These are phyloP conservation scores for Chitala chitala DNA, from an alignment of 2,113 vertebrate genomes.

Conservation along the genomic window DNA sequence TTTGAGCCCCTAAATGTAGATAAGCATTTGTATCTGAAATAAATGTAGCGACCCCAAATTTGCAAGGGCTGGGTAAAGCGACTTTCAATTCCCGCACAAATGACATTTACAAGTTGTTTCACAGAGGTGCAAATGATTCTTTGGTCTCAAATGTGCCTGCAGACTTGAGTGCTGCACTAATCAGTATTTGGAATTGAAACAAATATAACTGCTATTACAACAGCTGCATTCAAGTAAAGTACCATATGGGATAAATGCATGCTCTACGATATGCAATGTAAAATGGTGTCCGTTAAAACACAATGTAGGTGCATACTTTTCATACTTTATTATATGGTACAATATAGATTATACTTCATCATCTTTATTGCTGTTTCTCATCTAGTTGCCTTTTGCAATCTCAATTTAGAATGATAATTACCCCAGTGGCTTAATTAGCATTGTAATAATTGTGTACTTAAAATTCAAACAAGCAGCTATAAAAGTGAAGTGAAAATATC, in stretches of 20 bases:
- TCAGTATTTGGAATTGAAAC: neutral
- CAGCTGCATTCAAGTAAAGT: too few species aligned
- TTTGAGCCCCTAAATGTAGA: too few species aligned
- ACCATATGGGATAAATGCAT: too few species aligned
- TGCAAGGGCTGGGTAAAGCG: too few species aligned
- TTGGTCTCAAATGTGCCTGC: neutral
- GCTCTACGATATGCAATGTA: neutral
- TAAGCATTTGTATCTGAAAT: too few species aligned
- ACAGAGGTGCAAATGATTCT: neutral
- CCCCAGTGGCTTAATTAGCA: constrained; percentile 58
- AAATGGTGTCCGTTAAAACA: neutral
- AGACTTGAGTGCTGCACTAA: too few species aligned
- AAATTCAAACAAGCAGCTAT: constrained; percentile 48
- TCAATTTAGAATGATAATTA: constrained; percentile 60
- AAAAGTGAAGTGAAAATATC: constrained; percentile 45
- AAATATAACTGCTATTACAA: neutral
- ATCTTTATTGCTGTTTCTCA: constrained; percentile 18
- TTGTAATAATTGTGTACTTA: constrained; percentile 58
- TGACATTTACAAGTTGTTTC: neutral
- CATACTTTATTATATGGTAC: neutral
- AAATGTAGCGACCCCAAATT: too few species aligned
- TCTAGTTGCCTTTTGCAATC: constrained; percentile 48
- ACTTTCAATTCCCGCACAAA: too few species aligned
- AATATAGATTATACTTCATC: constrained; percentile 20
- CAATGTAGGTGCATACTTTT: neutral